Conservation (phyloP, 2,113 vertebrate species). For the Passer montanus region DNA sequence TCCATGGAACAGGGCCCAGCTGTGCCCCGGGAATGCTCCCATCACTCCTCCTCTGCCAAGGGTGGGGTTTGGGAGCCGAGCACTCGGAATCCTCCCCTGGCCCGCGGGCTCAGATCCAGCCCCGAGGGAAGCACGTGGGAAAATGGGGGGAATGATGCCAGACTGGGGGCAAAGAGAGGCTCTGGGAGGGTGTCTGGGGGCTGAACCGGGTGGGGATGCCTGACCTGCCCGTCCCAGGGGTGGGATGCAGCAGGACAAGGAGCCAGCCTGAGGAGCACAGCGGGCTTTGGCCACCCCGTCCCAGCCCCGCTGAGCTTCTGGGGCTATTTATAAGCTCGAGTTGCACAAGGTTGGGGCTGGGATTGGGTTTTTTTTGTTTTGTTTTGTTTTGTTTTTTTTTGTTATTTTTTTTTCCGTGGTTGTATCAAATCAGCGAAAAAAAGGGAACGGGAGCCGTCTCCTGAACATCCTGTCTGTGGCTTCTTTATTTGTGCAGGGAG, state of each 20-base stretch:
- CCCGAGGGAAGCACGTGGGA: not conserved
- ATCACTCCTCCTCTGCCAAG: not conserved
- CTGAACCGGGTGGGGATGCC: not conserved
- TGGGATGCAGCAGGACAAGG: accelerated
- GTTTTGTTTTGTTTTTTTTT: not conserved
- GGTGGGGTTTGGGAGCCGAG: not conserved
- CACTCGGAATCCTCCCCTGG: not conserved
- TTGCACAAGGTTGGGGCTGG: not conserved
- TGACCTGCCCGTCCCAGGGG: not conserved
- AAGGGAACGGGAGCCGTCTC: not conserved
- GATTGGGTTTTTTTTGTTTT: not conserved
- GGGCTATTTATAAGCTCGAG: not conserved
- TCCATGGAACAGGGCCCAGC: not conserved
- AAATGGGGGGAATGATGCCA: not conserved
- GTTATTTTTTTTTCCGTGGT: not conserved
- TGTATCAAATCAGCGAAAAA: not conserved
- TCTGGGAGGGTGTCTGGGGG: not conserved
- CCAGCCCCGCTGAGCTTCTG: not conserved
- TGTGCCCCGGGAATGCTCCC: not conserved
- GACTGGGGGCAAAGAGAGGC: accelerated
- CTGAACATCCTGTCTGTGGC: not conserved
- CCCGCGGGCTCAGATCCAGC: not conserved
- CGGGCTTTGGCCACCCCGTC: accelerated
- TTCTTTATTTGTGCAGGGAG: not conserved
- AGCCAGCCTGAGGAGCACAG: not conserved